Percentiles rank a stretch among this genome's conserved stretches.
These are phyloP conservation scores for Clarias platycephalus DNA, from an alignment of 2,797 vertebrate species.

Conservation along the genomic window DNA sequence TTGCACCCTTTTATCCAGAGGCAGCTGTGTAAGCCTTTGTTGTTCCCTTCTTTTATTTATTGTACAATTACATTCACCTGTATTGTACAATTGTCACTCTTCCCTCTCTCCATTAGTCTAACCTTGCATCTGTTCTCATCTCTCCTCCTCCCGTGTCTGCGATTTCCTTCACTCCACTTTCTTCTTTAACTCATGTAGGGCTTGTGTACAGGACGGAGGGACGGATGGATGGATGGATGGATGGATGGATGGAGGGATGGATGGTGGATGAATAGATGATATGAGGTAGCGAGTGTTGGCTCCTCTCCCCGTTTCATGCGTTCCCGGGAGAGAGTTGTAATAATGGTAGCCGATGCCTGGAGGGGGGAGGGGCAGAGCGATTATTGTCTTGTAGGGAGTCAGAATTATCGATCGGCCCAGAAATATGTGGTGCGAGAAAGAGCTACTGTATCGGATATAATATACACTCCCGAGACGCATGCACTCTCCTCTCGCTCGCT, in stretches of 20 bases:
- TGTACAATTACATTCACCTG: constrained; percentile 47
- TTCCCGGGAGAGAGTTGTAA: constrained; percentile 83
- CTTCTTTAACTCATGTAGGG: constrained; percentile 25
- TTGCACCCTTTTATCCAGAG: constrained; percentile 34
- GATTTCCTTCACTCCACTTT: not conserved
- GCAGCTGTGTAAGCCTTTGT: constrained; percentile 50
- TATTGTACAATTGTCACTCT: constrained; percentile 5
- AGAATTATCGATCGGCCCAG: constrained; percentile 92
- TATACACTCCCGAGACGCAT: constrained; percentile 80
- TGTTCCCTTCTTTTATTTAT: constrained; percentile 43
- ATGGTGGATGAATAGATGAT: constrained; percentile 48
- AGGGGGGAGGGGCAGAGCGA: constrained; percentile 71
- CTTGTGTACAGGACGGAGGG: constrained; percentile 34
- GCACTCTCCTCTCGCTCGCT: constrained; percentile 52
- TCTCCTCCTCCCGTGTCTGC: not conserved
- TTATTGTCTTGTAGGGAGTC: constrained; percentile 98
- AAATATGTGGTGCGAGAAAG: constrained; percentile 95
- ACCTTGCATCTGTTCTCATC: constrained; percentile 17
- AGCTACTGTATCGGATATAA: constrained; percentile 93
- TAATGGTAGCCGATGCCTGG: constrained; percentile 86
- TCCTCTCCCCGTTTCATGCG: constrained; percentile 54
- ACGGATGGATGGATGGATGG: not conserved
- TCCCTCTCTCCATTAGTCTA: constrained; percentile 27
- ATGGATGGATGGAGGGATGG: constrained; percentile 45
- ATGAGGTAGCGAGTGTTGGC: constrained; percentile 42